Percentiles rank a stretch among this genome's conserved stretches.
Evolutionary conservation across 1,140 invertebrate species (phyloP).

Genomic region (Chelonus insularis): DNA sequence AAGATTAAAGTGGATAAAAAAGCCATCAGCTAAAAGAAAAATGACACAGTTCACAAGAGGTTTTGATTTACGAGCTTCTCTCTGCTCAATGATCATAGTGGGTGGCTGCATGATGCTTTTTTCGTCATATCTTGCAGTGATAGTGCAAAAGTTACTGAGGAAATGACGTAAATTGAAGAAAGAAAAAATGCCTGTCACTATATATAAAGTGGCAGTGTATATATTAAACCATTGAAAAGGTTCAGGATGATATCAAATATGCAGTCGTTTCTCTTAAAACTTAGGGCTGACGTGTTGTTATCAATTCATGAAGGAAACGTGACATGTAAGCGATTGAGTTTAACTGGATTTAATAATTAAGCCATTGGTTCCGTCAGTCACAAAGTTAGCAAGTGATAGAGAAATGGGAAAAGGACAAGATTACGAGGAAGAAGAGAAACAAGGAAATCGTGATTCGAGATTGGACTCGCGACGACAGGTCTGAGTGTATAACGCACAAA

Average conservation of each 20-base stretch:
- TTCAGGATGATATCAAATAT: too few species aligned
- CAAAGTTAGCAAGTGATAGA: neutral
- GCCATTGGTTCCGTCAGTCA: neutral
- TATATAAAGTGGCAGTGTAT: neutral
- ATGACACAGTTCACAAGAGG: neutral
- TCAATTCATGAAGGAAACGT: neutral
- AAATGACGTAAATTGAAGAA: slow-evolving; percentile 8
- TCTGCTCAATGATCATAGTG: slow-evolving; percentile 25
- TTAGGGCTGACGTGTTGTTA: neutral
- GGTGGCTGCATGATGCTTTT: slow-evolving; percentile 7
- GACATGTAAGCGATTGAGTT: neutral
- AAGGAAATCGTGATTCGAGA: neutral
- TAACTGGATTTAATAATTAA: neutral
- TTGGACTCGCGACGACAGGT: slow-evolving; percentile 3
- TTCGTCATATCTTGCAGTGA: neutral
- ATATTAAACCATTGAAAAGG: neutral
- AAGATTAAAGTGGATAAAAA: neutral
- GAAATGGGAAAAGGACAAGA: neutral
- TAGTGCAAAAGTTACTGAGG: slow-evolving; percentile 26
- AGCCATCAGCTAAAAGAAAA: neutral
- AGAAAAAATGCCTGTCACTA: too few species aligned
- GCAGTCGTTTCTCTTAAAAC: too few species aligned
- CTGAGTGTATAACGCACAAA: too few species aligned
- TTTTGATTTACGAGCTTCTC: slow-evolving; percentile 28
- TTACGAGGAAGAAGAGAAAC: neutral